Conservation (phyloP, 2,888 invertebrate species). For the Tanaodytes sp. region DNA sequence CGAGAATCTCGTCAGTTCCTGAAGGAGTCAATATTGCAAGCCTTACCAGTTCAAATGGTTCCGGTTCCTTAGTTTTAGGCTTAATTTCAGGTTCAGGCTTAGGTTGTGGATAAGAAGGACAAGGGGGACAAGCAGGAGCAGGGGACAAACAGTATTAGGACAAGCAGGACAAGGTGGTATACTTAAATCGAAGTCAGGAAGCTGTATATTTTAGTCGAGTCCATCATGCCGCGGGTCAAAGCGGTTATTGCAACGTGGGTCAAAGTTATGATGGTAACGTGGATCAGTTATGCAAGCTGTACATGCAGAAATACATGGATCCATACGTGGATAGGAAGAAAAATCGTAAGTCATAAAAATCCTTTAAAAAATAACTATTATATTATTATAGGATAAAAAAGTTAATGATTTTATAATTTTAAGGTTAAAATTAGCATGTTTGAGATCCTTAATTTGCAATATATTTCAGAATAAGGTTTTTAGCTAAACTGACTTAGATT, state of each 20-base stretch:
- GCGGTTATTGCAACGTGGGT: neutral
- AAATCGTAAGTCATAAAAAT: constrained; percentile 1
- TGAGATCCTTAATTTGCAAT: too few species aligned
- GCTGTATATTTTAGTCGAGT: constrained; percentile 8
- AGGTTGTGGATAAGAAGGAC: constrained; percentile 7
- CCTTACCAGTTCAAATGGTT: too few species aligned
- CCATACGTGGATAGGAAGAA: constrained; percentile 1
- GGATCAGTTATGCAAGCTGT: constrained; percentile 6
- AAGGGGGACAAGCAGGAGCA: too few species aligned
- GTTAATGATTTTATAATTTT: too few species aligned
- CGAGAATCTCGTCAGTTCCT: too few species aligned
- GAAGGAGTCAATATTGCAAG: too few species aligned
- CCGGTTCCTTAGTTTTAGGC: too few species aligned
- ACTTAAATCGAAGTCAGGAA: constrained; percentile 5
- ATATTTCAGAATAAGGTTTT: too few species aligned
- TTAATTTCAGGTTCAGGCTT: too few species aligned
- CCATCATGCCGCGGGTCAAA: constrained; percentile 2
- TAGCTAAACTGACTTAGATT: too few species aligned
- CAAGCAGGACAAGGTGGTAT: constrained; percentile 4
- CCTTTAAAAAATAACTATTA: constrained; percentile 6
- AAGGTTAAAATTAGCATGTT: too few species aligned
- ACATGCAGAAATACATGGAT: neutral
- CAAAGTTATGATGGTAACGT: constrained; percentile 5
- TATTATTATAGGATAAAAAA: constrained; percentile 7
- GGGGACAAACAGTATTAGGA: too few species aligned